phyloP scores from a whole-genome alignment of 1,140 invertebrate genomes.

The Hycleus cichorii region DNA sequence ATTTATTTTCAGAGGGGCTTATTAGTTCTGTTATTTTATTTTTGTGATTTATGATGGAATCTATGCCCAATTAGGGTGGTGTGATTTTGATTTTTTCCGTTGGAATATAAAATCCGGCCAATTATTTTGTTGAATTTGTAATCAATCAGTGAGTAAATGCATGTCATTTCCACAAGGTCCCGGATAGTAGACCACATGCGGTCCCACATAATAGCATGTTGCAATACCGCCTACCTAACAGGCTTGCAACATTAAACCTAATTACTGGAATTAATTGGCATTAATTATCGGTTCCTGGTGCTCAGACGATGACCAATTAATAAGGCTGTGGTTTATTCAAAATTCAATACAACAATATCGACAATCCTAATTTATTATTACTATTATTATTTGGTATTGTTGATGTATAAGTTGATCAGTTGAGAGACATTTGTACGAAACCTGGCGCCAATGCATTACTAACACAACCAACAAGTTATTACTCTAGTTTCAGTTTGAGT shows the following conservation, averaged over 20 bases:
- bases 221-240: constrained; percentile 29
- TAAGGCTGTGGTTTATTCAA: constrained; percentile 22
- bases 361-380: too few relatives aligned
- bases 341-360: neutral
- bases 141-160: constrained; percentile 11
- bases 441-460: neutral
- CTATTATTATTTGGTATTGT: too few relatives aligned
- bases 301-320: constrained; percentile 32
- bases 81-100: too few relatives aligned
- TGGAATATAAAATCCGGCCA: too few relatives aligned
- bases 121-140: constrained; percentile 6
- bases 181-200: constrained; percentile 10
- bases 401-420: too few relatives aligned
- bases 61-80: too few relatives aligned
- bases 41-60: too few relatives aligned
- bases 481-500: too few relatives aligned
- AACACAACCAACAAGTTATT: too few relatives aligned
- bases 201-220: constrained; percentile 29
- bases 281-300: constrained; percentile 36
- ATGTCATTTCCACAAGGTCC: constrained; percentile 10
- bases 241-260: constrained; percentile 34
- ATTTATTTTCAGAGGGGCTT: too few relatives aligned
- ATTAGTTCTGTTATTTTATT: too few relatives aligned
- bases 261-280: constrained; percentile 39
- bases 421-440: constrained; percentile 1